Conservation (phyloP, 37 sponge, comb jelly and placozoan species). For the Theonella swinhoei region DNA sequence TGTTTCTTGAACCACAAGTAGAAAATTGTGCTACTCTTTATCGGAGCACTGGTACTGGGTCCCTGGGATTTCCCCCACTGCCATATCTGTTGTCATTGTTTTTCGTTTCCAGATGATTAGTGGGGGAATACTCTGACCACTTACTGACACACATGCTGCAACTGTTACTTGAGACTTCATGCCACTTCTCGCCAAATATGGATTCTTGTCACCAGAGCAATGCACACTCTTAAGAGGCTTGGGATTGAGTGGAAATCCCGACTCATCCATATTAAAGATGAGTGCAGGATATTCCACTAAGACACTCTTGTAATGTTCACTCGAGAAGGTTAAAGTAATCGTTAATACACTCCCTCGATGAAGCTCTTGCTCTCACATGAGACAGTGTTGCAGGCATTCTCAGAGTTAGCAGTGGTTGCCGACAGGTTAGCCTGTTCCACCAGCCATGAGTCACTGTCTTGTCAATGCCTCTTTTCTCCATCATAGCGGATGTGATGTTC, state of each 20-base stretch:
- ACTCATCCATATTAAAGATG: no score
- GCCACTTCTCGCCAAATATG: not conserved
- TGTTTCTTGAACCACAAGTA: constrained; percentile 21
- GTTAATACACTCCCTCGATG: constrained; percentile 4
- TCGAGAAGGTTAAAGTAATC: constrained; percentile 32
- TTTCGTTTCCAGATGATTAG: constrained; percentile 39
- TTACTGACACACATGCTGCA: constrained; percentile 22
- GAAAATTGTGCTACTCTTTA: constrained; percentile 39
- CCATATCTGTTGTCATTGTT: constrained; percentile 1
- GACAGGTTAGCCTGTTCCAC: constrained; percentile 12
- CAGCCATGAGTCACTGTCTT: constrained; percentile 3
- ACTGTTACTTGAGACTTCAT: constrained; percentile 35
- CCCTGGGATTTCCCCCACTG: constrained; percentile 41
- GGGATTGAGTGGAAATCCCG: no score
- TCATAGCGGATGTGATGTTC: not conserved
- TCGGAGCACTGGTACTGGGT: constrained; percentile 36
- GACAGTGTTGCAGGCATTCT: constrained; percentile 19
- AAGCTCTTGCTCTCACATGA: constrained; percentile 19
- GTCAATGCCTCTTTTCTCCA: constrained; percentile 11
- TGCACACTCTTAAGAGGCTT: constrained; percentile 6
- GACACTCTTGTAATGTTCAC: constrained; percentile 19
- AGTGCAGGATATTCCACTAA: constrained; percentile 15
- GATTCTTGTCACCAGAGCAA: constrained; percentile 4
- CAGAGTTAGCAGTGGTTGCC: constrained; percentile 8
- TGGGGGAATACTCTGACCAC: constrained; percentile 29